Evolutionary conservation across 2,797 vertebrate genomes (phyloP), one percentile per base, ranked within the genome.

Genomic region (Melanotaenia pygmaea): DNA sequence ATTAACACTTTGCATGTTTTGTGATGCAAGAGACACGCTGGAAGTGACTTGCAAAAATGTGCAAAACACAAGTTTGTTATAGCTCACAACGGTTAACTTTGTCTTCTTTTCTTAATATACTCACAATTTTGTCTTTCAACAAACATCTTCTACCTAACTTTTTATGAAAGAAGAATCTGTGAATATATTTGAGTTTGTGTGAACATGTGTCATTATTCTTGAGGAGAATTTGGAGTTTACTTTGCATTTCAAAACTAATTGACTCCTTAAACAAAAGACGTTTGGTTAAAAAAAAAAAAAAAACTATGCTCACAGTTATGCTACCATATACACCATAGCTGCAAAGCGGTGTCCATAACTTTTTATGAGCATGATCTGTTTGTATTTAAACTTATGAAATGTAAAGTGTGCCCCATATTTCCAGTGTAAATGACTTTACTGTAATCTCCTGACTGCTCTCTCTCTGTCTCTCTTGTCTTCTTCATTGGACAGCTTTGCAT

Each of bases 401-500:
- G 77, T 86, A 84, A 89, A 90, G 82, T 79, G n/a, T 7, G 8
- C 51, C 64, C 70, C 69, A 80, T 63, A 65, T 83, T 73, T 84
- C 20, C 16, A 59, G 32, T 73, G 24, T 69, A 66, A 16, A 11
- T 69, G 16, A 76, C 56, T 64, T 63, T 3, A 67, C 1, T 67
- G 10, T 62, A 14, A 53, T 70, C 37, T 59, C 6, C 74, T 91
- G 32, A 90, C 63, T 58, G 0, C 24, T 71, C 11, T 83, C 9
- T 77, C 53, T 80, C 43, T 84, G 2, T 79, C 16, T 90, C 61
- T 82, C 51, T 88, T 54, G 69, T 68, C 72, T 59, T 87, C 65
- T 78, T 67, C 63, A 77, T 72, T 51, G 70, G 4, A 74, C 89
- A 94, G 94, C 90, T 92, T 85, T 82, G 82, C 91, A 87, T 91